These are phyloP conservation scores for Dicaeum eximium DNA, from an alignment of 2,113 vertebrate genomes.

Conservation along the genomic window DNA sequence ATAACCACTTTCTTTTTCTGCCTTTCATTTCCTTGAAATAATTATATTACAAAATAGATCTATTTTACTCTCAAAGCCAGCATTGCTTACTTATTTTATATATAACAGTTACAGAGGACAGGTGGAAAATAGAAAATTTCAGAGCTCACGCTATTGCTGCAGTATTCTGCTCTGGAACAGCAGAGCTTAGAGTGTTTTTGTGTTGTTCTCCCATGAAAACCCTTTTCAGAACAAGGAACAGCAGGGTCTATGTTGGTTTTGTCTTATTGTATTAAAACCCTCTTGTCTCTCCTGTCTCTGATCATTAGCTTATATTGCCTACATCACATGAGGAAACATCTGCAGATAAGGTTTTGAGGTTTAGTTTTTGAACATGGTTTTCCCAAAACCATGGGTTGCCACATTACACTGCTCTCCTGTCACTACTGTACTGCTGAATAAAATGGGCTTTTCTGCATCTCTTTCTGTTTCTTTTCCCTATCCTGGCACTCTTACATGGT, in stretches of 20 bases:
- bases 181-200: background rate
- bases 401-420: background rate
- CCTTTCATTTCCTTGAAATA: slow-evolving; percentile 33
- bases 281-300: background rate
- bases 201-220: background rate
- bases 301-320: background rate
- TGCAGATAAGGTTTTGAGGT: background rate
- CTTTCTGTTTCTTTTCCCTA: background rate
- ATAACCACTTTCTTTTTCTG: background rate
- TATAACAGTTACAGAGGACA: background rate
- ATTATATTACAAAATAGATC: background rate
- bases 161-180: background rate
- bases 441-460: background rate
- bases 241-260: background rate
- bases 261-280: background rate
- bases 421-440: background rate
- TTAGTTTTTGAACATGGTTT: background rate
- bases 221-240: background rate
- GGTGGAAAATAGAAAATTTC: background rate
- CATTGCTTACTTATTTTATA: background rate
- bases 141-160: background rate
- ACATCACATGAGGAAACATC: background rate
- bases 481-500: background rate
- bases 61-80: background rate
- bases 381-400: background rate